phyloP scores from a whole-genome alignment of 1,140 invertebrate genomes.

The Drosophila bipectinata region DNA sequence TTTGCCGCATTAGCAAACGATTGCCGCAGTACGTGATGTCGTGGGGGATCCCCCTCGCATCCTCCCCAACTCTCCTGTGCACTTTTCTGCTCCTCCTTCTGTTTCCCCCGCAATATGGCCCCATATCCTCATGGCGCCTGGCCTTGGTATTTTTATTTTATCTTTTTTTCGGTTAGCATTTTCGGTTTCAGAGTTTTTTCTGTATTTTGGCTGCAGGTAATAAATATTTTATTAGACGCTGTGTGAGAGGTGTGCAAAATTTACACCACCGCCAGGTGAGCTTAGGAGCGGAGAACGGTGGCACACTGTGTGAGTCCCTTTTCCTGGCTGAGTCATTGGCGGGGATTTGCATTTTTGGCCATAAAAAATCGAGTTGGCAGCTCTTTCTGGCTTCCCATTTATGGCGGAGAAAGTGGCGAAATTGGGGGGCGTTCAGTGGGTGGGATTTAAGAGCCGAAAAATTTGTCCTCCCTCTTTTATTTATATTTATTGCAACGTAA shows the following conservation, averaged over 20 bases:
- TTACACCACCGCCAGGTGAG: conserved; percentile 43
- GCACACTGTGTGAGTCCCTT: conserved; percentile 22
- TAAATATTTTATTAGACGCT: conserved; percentile 74
- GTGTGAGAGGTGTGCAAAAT: conserved; percentile 59
- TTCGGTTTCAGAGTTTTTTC: conserved; percentile 14
- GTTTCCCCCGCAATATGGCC: background rate
- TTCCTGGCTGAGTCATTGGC: conserved; percentile 46
- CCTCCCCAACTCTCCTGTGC: background rate
- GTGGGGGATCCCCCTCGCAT: conserved; percentile 4
- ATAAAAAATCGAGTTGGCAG: conserved; percentile 57
- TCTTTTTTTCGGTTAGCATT: conserved; percentile 13
- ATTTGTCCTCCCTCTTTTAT: conserved; percentile 28
- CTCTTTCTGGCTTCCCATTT: conserved; percentile 27
- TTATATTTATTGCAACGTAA: conserved; percentile 53
- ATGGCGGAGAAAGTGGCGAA: conserved; percentile 1
- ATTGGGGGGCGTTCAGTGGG: background rate
- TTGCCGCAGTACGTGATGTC: conserved; percentile 61
- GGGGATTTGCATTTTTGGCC: conserved; percentile 56
- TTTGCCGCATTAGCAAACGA: conserved; percentile 62
- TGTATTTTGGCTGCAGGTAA: conserved; percentile 44
- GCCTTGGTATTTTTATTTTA: conserved; percentile 29
- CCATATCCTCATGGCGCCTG: background rate
- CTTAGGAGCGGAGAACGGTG: conserved; percentile 14
- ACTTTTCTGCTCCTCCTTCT: background rate
- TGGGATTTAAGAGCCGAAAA: conserved; percentile 19